phyloP scores from a whole-genome alignment of 2,888 invertebrate genomes.

The Xestia rhomboidea region DNA sequence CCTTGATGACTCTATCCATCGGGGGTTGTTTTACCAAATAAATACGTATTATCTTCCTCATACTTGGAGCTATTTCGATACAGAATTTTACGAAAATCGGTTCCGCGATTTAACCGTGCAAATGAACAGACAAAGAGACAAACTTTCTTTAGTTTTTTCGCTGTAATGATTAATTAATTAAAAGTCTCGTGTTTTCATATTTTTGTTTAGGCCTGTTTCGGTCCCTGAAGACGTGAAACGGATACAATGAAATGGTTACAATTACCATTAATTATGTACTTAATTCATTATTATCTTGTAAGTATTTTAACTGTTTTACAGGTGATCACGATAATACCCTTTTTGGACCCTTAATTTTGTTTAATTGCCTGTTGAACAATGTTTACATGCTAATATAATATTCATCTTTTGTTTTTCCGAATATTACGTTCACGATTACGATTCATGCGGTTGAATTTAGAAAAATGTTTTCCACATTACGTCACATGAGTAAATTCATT shows the following conservation, averaged over 20 bases:
- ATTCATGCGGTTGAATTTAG: not conserved
- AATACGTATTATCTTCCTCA: too few species aligned
- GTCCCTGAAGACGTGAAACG: constrained; percentile 29
- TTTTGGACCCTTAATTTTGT: not conserved
- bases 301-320: not conserved
- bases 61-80: not conserved
- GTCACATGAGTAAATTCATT: not conserved
- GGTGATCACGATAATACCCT: not conserved
- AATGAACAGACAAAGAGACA: not conserved
- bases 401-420: not conserved
- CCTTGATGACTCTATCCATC: not conserved
- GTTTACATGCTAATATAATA: not conserved
- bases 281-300: constrained; percentile 11
- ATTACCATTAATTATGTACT: constrained; percentile 15
- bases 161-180: constrained; percentile 34
- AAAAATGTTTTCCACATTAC: too few species aligned
- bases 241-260: constrained; percentile 13
- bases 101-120: not conserved
- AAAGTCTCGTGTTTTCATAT: constrained; percentile 25
- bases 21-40: not conserved
- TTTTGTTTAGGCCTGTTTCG: constrained; percentile 19
- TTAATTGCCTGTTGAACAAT: not conserved
- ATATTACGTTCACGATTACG: not conserved
- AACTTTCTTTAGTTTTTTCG: not conserved
- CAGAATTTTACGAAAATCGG: not conserved